A percentile compares a stretch with the other conserved stretches of the same genome.
These are phyloP conservation scores for Ceyx margarethae DNA, from an alignment of 2,113 vertebrate genomes.

Conservation along the genomic window DNA sequence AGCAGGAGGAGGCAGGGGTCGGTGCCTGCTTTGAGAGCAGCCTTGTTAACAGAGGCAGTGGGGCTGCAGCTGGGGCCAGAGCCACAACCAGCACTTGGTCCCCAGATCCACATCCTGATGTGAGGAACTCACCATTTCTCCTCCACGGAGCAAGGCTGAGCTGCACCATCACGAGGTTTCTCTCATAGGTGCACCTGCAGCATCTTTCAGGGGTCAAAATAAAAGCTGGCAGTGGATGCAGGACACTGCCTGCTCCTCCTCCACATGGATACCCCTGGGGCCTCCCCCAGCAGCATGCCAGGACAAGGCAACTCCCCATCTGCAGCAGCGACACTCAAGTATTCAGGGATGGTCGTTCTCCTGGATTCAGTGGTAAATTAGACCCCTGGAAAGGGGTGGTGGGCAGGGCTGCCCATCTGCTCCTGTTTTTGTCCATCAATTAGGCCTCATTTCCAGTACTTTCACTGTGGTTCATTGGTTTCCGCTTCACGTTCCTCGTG, in stretches of 20 bases:
- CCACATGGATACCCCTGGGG: fast-evolving
- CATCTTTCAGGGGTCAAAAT: not conserved
- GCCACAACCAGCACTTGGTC: fast-evolving
- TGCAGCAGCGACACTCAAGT: fast-evolving
- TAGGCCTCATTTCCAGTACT: not conserved
- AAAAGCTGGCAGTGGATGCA: not conserved
- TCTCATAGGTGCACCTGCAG: not conserved
- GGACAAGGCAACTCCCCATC: not conserved
- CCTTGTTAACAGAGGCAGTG: fast-evolving
- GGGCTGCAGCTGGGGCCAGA: not conserved
- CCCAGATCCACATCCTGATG: not conserved
- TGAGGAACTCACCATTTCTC: not conserved
- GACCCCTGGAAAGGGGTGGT: constrained; percentile 42
- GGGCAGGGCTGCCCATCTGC: constrained; percentile 56
- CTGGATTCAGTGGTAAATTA: not conserved
- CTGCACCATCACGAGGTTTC: fast-evolving
- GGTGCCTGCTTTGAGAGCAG: not conserved
- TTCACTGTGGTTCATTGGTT: constrained; percentile 43
- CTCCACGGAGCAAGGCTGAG: fast-evolving
- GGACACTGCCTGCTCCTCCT: not conserved
- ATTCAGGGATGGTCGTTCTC: not conserved
- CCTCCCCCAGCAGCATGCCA: not conserved
- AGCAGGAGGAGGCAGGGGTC: not conserved
- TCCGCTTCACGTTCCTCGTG: constrained; percentile 47
- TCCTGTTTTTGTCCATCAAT: constrained; percentile 61